Percentiles rank a stretch among this genome's conserved stretches.
These are phyloP conservation scores for Bombus balteatus DNA, from an alignment of 1,140 invertebrate genomes.

Conservation along the genomic window DNA sequence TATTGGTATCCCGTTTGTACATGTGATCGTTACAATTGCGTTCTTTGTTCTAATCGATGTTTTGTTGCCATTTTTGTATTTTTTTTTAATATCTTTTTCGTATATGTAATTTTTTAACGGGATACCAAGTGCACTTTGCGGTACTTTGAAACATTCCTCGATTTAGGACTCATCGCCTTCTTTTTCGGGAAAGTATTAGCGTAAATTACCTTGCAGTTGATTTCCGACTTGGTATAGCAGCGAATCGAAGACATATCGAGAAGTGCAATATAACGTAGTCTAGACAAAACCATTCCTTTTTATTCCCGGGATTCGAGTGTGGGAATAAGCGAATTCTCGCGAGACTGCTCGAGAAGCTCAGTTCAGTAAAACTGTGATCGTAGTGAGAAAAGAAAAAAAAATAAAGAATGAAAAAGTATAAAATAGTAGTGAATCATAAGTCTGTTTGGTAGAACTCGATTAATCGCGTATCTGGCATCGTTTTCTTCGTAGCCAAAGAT, in stretches of 20 bases:
- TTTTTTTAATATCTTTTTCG: no score
- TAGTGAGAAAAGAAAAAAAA: slow-evolving; percentile 63
- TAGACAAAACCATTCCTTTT: slow-evolving; percentile 69
- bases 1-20: not conserved
- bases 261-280: slow-evolving; percentile 75
- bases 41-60: not conserved
- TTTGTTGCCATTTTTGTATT: not conserved
- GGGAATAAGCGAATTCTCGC: slow-evolving; percentile 70
- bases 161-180: slow-evolving; percentile 44
- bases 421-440: slow-evolving; percentile 61
- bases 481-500: slow-evolving; percentile 72
- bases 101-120: not conserved
- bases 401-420: slow-evolving; percentile 15
- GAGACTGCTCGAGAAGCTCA: slow-evolving; percentile 74
- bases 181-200: slow-evolving; percentile 62
- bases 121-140: slow-evolving; percentile 14
- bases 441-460: slow-evolving; percentile 55
- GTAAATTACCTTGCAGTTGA: slow-evolving; percentile 21
- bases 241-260: slow-evolving; percentile 59
- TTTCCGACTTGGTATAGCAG: slow-evolving; percentile 25
- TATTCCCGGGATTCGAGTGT: slow-evolving; percentile 52
- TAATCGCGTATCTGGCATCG: slow-evolving; percentile 78
- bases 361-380: slow-evolving; percentile 81
- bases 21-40: not conserved
- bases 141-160: slow-evolving; percentile 54